Evolutionary conservation across 2,797 vertebrate genomes (phyloP).

Genomic region (Dendrocincla tyrannina): DNA sequence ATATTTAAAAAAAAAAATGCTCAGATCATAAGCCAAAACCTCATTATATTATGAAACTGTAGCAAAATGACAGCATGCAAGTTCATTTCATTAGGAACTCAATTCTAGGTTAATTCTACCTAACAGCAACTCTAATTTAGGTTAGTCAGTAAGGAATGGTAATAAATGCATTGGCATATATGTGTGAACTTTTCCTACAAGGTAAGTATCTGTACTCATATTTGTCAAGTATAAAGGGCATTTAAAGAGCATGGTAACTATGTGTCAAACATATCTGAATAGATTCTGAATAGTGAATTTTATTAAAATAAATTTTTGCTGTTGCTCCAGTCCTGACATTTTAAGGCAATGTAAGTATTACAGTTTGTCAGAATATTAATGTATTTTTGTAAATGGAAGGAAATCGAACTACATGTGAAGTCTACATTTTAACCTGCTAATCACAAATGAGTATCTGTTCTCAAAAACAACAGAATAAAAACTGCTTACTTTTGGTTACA

Average conservation of each 20-base stretch:
- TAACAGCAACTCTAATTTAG: neutral
- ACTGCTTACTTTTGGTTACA: neutral
- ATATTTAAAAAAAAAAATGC: neutral
- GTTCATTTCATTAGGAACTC: neutral
- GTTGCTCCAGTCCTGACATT: conserved; percentile 49
- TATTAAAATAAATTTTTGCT: conserved; percentile 31
- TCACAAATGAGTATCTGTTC: neutral
- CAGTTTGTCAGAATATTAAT: neutral
- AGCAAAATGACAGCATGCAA: neutral
- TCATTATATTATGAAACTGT: neutral
- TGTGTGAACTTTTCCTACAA: conserved; percentile 30
- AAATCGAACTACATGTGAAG: neutral
- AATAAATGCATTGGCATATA: conserved; percentile 31
- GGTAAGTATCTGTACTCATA: conserved; percentile 36
- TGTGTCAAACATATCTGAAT: conserved; percentile 48
- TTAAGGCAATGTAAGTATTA: conserved; percentile 3
- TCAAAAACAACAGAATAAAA: neutral
- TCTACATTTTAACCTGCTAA: neutral
- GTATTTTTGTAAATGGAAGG: neutral
- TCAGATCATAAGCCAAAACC: neutral
- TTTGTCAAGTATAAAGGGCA: conserved; percentile 47
- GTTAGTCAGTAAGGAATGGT: neutral
- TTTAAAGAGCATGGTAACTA: conserved; percentile 40
- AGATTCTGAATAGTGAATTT: conserved; percentile 34
- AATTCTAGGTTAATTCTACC: conserved; percentile 3